Base-by-base conservation (phyloP, 2,113 vertebrate genomes). In the Chaenogobius annularis region DNA sequence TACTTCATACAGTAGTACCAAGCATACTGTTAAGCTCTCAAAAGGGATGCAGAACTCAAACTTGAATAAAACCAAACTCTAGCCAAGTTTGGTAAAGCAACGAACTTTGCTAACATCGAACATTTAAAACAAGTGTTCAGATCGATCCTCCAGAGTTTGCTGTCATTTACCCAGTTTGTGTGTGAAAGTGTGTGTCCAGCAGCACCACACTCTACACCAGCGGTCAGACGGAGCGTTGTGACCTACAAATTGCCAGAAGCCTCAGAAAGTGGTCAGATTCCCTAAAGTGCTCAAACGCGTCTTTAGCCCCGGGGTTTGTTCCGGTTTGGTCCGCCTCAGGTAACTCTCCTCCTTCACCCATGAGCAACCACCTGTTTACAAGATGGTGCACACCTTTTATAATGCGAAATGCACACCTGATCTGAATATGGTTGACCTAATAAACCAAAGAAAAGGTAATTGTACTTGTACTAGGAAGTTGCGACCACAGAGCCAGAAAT, bases 241-340 rank as follows among this genome's bases (percentile, higher is more conserved):
- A 90, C 87, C 85, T 89, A 85, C 88, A 89, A 90, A 93, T 91
- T 89, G 86, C 79, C 55, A 71, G 81, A 73, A 88, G 87, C 85
- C 84, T 80, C 59, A 79, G 83, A 89, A 87, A 87, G 86, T 90
- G 89, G 89, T 89, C 82, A 85, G 74, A 86, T 92, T 90, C 78
- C 83, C 76, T 81, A 66, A 80, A 82, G 75, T 82, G 82, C 70
- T 79, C 79, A 69, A 59, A 83, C 14, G 47, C 66, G 78, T 68
- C 75, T 78, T 63, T 61, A 61, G 58, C 58, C 23, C 26, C 15
- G 35, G 37, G 31, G 31, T 63, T 63, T 63, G 61, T 63, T 63
- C 17, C 61, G 7, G 1, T 63, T n/a, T 40, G 3, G 61, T 43
- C 31, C 15, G 35, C 61, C 61, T 63, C 61, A 43, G 61, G 61